Evolutionary conservation across 92 coral and sea anemone species (phyloP).

Genomic region (Diadumene lineata): DNA sequence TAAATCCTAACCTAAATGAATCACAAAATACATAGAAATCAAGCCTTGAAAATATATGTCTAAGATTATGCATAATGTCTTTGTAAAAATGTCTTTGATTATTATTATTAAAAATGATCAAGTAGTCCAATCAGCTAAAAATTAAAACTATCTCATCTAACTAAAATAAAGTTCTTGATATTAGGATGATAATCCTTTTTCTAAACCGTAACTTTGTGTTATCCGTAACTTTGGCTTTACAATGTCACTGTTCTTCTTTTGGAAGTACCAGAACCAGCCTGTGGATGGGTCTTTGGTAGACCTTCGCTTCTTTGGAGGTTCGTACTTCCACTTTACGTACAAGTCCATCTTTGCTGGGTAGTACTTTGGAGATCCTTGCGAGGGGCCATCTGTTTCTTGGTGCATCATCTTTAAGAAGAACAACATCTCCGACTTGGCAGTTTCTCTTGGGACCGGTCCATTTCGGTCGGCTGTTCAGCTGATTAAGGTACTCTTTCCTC

Average conservation of each 20-base stretch:
- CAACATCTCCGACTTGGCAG: conserved; percentile 53
- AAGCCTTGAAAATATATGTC: too few species aligned
- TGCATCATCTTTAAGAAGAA: conserved; percentile 40
- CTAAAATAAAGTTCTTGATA: too few species aligned
- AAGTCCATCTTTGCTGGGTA: conserved; percentile 46
- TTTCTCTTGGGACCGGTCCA: conserved; percentile 40
- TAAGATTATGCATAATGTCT: too few species aligned
- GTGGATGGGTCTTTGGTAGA: conserved; percentile 45
- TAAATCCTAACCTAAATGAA: too few species aligned
- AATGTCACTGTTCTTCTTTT: conserved; percentile 13
- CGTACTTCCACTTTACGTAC: conserved; percentile 52
- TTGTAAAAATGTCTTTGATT: too few species aligned
- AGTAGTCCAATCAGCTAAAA: too few species aligned
- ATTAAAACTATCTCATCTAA: too few species aligned
- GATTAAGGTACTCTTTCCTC: conserved; percentile 40
- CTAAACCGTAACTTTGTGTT: too few species aligned
- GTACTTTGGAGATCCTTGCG: conserved; percentile 46
- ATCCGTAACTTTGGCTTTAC: too few species aligned
- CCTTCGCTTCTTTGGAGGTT: conserved; percentile 19
- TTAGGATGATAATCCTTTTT: too few species aligned
- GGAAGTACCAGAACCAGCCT: conserved; percentile 36
- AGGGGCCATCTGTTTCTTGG: conserved; percentile 65
- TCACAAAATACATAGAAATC: too few species aligned
- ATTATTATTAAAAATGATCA: too few species aligned
- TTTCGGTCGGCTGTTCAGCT: conserved; percentile 42